Percentiles rank a stretch among this genome's conserved stretches.
These are phyloP conservation scores for Gymnarchus niloticus DNA, from an alignment of 2,113 vertebrate genomes.

Conservation along the genomic window DNA sequence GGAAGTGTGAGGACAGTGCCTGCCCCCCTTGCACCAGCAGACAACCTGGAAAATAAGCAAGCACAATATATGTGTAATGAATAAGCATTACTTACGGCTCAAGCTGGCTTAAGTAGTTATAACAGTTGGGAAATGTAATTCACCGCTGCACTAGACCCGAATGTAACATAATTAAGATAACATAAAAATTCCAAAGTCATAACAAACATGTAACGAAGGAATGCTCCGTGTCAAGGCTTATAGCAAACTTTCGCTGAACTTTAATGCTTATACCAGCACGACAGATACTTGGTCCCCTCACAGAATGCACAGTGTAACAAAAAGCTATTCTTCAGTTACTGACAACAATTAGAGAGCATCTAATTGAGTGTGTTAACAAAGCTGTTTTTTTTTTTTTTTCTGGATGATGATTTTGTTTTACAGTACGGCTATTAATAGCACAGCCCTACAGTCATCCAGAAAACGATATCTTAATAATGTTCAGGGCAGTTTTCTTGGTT, in stretches of 20 bases:
- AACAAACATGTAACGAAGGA: not conserved
- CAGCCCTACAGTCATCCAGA: not conserved
- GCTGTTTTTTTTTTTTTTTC: not conserved
- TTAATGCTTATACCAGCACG: not conserved
- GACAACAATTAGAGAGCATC: not conserved
- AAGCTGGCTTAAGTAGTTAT: not conserved
- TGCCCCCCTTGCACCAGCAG: not conserved
- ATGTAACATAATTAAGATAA: not conserved
- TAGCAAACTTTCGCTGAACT: not conserved
- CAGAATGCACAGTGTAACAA: not conserved
- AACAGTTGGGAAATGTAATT: not conserved
- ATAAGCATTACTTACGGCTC: not conserved
- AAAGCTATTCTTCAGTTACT: not conserved
- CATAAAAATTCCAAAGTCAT: not conserved
- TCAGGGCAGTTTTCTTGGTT: not conserved
- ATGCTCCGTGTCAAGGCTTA: not conserved
- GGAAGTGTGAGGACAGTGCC: no score
- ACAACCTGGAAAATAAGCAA: not conserved
- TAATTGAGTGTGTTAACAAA: conserved; percentile 9
- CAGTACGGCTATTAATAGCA: not conserved
- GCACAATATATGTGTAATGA: not conserved
- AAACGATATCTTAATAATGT: not conserved
- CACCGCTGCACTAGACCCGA: not conserved
- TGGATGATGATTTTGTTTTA: not conserved
- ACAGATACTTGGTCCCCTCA: not conserved